Evolutionary conservation across 2,113 vertebrate species (phyloP).

Genomic region (Chitala chitala): DNA sequence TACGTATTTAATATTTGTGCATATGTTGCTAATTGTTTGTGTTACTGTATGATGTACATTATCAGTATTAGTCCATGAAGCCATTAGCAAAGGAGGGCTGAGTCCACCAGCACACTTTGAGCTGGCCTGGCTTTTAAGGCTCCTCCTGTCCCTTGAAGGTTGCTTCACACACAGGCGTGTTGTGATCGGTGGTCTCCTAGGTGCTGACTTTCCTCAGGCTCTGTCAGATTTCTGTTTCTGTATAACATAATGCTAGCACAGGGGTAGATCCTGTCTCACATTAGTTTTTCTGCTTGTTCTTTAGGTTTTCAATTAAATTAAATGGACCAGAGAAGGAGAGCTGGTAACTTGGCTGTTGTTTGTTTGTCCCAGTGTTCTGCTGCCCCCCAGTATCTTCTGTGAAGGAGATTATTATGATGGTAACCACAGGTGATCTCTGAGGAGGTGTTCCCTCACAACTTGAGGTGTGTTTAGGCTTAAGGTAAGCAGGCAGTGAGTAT

Average conservation of each 20-base stretch:
- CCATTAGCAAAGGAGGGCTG: constrained; percentile 45
- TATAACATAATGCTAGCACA: constrained; percentile 9
- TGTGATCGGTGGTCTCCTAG: too few relatives aligned
- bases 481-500: too few relatives aligned
- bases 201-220: too few relatives aligned
- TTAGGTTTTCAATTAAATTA: too few relatives aligned
- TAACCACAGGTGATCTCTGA: too few relatives aligned
- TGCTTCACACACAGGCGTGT: neutral
- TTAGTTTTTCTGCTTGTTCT: neutral
- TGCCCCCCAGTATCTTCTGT: too few relatives aligned
- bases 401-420: too few relatives aligned
- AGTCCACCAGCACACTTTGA: too few relatives aligned
- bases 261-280: neutral
- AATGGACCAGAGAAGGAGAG: neutral
- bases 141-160: neutral
- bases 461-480: too few relatives aligned
- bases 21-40: constrained; percentile 59
- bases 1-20: constrained; percentile 52
- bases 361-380: neutral
- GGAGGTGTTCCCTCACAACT: too few relatives aligned
- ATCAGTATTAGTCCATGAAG: constrained; percentile 70
- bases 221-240: constrained; percentile 19
- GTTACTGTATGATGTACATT: constrained; percentile 72
- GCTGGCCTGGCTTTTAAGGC: too few relatives aligned
- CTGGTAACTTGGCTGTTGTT: neutral